phyloP scores from a whole-genome alignment of 1,140 invertebrate species.

The Lutraria rhynchaena region DNA sequence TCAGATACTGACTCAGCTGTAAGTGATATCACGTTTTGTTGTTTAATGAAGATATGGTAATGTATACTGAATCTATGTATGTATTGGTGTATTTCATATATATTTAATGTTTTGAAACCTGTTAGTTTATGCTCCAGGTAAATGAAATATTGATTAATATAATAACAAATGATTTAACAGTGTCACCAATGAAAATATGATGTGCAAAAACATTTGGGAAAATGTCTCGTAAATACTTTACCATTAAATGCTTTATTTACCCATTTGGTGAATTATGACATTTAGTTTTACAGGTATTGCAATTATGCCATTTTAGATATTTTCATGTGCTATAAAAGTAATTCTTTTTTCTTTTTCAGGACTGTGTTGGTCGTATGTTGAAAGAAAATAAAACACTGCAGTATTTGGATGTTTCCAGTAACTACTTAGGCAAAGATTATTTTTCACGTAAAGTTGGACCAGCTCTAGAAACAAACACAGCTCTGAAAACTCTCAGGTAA shows the following conservation, averaged over 20 bases:
- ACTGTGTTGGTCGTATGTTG: conserved; percentile 71
- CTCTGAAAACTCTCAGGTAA: conserved; percentile 72
- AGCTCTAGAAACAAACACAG: conserved; percentile 69
- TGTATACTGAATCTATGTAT: too few species aligned
- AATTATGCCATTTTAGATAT: not conserved
- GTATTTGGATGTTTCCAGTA: conserved; percentile 76
- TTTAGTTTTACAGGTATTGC: not conserved
- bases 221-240: too few species aligned
- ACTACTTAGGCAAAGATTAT: conserved; percentile 76
- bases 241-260: too few species aligned
- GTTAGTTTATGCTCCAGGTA: too few species aligned
- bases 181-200: too few species aligned
- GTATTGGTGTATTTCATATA: too few species aligned
- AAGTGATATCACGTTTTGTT: conserved; percentile 49
- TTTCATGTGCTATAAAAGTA: not conserved
- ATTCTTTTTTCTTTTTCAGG: conserved; percentile 62
- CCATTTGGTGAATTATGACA: not conserved
- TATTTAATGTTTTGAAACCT: too few species aligned
- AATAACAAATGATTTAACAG: too few species aligned
- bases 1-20: conserved; percentile 77
- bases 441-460: conserved; percentile 75
- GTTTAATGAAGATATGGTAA: too few species aligned
- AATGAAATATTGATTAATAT: too few species aligned
- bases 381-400: conserved; percentile 64
- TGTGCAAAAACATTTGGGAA: too few species aligned